Conservation (phyloP, 2,113 vertebrate species). For the Lathamus discolor region DNA sequence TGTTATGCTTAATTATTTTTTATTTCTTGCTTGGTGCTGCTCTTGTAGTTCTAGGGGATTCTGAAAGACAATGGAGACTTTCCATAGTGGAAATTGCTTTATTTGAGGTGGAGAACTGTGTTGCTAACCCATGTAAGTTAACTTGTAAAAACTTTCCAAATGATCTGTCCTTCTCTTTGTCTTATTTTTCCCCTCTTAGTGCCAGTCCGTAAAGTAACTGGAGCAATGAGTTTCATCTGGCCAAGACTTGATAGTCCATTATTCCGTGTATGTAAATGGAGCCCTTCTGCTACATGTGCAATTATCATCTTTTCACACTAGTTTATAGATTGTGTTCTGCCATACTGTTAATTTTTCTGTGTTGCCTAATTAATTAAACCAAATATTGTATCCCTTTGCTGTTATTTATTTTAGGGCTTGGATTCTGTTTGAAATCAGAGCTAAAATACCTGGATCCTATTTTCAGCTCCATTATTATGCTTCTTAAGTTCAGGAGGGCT, state of each 20-base stretch:
- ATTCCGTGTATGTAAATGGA: background rate
- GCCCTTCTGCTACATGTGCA: background rate
- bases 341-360: background rate
- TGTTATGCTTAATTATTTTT: fast-evolving
- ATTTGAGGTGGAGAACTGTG: background rate
- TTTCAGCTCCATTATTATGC: background rate
- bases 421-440: background rate
- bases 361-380: background rate
- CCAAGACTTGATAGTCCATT: background rate
- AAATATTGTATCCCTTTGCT: background rate
- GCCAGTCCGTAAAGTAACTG: background rate
- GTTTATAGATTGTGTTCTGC: background rate
- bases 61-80: no score
- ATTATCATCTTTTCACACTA: background rate
- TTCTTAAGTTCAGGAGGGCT: background rate
- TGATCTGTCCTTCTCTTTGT: background rate
- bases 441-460: background rate
- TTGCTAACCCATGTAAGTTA: background rate
- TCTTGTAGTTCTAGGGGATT: fast-evolving
- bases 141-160: background rate
- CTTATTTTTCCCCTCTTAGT: background rate
- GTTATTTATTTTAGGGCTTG: background rate
- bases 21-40: fast-evolving
- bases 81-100: fast-evolving
- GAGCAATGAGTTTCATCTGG: background rate